Percentiles rank a stretch among this genome's conserved stretches.
Conservation (phyloP, 2,797 vertebrate genomes). For the Sebastes baramenuke region DNA sequence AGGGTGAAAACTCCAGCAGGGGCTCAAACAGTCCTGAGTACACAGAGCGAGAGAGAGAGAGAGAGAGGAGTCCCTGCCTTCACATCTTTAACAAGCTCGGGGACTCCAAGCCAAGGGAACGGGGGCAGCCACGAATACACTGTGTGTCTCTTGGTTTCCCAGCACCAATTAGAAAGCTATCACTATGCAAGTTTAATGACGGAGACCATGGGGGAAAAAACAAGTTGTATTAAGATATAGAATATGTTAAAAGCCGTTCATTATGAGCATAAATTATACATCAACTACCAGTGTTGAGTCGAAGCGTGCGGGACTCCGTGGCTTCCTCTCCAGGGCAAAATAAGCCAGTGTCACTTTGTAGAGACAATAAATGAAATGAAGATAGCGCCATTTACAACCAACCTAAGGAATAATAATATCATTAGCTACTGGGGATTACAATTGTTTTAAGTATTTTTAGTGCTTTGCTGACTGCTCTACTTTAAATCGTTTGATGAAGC, state of each 20-base stretch:
- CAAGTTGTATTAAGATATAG: slow-evolving; percentile 80
- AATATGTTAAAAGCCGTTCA: slow-evolving; percentile 81
- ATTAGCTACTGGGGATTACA: slow-evolving; percentile 64
- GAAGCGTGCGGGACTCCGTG: slow-evolving; percentile 46
- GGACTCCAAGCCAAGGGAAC: slow-evolving; percentile 56
- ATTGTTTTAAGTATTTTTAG: slow-evolving; percentile 60
- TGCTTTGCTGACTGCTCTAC: slow-evolving; percentile 56
- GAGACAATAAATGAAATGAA: slow-evolving; percentile 64
- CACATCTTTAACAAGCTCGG: slow-evolving; percentile 69
- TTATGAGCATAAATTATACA: slow-evolving; percentile 81
- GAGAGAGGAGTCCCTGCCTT: slow-evolving; percentile 30
- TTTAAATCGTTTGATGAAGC: slow-evolving; percentile 64
- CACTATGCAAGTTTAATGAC: slow-evolving; percentile 82
- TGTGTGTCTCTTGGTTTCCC: slow-evolving; percentile 43
- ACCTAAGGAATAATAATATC: slow-evolving; percentile 53
- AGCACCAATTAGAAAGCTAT: slow-evolving; percentile 77
- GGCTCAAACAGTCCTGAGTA: slow-evolving; percentile 34
- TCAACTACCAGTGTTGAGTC: slow-evolving; percentile 45
- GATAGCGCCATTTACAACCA: slow-evolving; percentile 47
- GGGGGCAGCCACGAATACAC: slow-evolving; percentile 44
- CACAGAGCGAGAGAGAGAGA: background rate
- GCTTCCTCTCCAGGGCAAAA: slow-evolving; percentile 70
- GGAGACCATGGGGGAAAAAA: slow-evolving; percentile 66
- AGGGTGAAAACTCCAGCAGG: slow-evolving; percentile 35
- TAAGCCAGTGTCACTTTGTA: slow-evolving; percentile 66